Evolutionary conservation across 2,888 invertebrate species (phyloP).

Genomic region (Drosophila gaucha): DNA sequence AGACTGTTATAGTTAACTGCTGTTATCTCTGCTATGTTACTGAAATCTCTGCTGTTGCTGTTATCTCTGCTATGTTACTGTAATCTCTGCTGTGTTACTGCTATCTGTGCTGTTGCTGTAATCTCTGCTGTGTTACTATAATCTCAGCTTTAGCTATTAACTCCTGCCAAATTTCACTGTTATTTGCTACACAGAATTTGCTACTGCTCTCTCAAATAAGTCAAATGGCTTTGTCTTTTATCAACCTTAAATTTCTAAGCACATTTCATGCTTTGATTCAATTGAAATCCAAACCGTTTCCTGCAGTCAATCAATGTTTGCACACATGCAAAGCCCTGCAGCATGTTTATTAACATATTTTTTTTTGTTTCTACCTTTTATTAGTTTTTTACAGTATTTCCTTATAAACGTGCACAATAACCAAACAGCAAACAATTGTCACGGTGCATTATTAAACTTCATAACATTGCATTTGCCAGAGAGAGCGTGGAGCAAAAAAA

Average conservation of each 20-base stretch:
- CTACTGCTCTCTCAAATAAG: not conserved
- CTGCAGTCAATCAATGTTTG: slow-evolving; percentile 5
- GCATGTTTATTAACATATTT: slow-evolving; percentile 9
- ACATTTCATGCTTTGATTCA: not conserved
- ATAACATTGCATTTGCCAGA: slow-evolving; percentile 27
- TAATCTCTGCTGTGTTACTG: not conserved
- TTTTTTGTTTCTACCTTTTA: not conserved
- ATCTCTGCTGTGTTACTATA: not conserved
- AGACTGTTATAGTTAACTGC: not conserved
- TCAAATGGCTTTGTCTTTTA: not conserved
- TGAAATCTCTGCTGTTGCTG: not conserved
- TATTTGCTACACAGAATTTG: no score
- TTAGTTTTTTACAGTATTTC: slow-evolving; percentile 29
- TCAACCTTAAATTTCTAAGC: not conserved
- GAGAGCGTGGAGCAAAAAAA: slow-evolving; percentile 5
- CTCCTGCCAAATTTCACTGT: not conserved
- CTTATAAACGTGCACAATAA: slow-evolving; percentile 21
- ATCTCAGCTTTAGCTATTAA: not conserved
- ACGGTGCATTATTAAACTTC: slow-evolving; percentile 56
- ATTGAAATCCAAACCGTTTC: not conserved
- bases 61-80: not conserved
- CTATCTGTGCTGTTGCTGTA: no score
- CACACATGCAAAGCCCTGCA: not conserved
- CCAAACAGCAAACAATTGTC: slow-evolving; percentile 49
- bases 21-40: not conserved